A percentile compares a stretch with the other conserved stretches of the same genome.
Conservation (phyloP, 2,113 vertebrate species). For the Chaenogobius annularis region DNA sequence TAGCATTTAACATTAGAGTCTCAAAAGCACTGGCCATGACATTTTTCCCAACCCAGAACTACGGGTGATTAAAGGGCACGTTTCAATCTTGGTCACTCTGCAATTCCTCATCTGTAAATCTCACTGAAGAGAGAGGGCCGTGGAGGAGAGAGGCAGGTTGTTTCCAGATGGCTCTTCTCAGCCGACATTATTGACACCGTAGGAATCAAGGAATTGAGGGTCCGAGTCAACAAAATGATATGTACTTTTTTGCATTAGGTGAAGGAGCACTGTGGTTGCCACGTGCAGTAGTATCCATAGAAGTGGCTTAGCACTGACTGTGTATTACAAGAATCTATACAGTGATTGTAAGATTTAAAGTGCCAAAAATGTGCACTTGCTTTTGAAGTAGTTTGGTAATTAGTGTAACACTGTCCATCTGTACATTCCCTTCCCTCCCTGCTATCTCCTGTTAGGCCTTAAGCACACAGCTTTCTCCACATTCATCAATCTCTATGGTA, state of each 20-base stretch:
- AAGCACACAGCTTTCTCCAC: not conserved
- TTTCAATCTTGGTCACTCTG: not conserved
- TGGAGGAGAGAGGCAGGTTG: not conserved
- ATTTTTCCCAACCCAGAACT: not conserved
- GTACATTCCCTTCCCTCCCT: not conserved
- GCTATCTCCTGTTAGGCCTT: too few species aligned
- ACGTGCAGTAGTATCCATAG: too few species aligned
- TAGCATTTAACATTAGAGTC: not conserved
- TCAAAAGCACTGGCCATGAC: not conserved
- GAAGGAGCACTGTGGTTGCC: too few species aligned
- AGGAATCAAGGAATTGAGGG: not conserved
- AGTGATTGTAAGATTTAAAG: too few species aligned
- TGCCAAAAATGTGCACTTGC: not conserved
- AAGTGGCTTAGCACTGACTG: too few species aligned
- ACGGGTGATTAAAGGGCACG: not conserved
- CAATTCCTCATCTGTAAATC: not conserved
- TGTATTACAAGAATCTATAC: too few species aligned
- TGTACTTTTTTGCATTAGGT: too few species aligned
- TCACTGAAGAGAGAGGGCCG: not conserved
- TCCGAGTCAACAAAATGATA: not conserved
- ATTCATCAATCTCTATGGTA: slow-evolving; percentile 41
- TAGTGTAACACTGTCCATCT: too few species aligned
- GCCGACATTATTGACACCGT: not conserved
- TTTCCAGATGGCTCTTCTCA: not conserved
- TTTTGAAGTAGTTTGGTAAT: not conserved